Evolutionary conservation across 2,797 vertebrate species (phyloP).

Genomic region (Trematomus bernacchii): DNA sequence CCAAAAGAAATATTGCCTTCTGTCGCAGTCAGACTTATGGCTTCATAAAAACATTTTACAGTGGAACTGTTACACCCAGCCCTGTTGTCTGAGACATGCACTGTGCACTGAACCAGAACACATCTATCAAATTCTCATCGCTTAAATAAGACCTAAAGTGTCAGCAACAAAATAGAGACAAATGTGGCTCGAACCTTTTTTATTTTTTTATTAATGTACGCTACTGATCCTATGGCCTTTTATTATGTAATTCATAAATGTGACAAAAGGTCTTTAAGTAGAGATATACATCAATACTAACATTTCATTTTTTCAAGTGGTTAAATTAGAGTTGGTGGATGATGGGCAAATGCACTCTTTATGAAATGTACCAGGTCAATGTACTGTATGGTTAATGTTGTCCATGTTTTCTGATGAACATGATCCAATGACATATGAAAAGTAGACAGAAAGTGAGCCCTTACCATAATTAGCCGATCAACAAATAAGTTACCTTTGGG

Average conservation of each 20-base stretch:
- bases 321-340: constrained; percentile 48
- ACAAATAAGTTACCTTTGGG: constrained; percentile 32
- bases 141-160: constrained; percentile 38
- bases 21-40: constrained; percentile 72
- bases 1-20: constrained; percentile 71
- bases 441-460: constrained; percentile 8
- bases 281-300: constrained; percentile 58
- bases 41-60: constrained; percentile 80
- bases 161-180: constrained; percentile 41
- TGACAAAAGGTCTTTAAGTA: constrained; percentile 48
- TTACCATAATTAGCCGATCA: constrained; percentile 29
- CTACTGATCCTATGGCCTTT: constrained; percentile 35
- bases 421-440: constrained; percentile 8
- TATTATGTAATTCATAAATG: constrained; percentile 55
- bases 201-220: constrained; percentile 18
- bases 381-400: no score
- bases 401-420: constrained; percentile 39
- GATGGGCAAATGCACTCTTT: constrained; percentile 53
- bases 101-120: constrained; percentile 34
- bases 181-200: constrained; percentile 24
- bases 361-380: no score
- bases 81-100: constrained; percentile 52
- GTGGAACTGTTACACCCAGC: constrained; percentile 65
- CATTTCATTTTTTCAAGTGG: constrained; percentile 52
- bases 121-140: constrained; percentile 44